Evolutionary conservation across 1,140 invertebrate genomes (phyloP), one percentile per base, ranked within the genome.

Genomic region (Caenorhabditis tropicalis): DNA sequence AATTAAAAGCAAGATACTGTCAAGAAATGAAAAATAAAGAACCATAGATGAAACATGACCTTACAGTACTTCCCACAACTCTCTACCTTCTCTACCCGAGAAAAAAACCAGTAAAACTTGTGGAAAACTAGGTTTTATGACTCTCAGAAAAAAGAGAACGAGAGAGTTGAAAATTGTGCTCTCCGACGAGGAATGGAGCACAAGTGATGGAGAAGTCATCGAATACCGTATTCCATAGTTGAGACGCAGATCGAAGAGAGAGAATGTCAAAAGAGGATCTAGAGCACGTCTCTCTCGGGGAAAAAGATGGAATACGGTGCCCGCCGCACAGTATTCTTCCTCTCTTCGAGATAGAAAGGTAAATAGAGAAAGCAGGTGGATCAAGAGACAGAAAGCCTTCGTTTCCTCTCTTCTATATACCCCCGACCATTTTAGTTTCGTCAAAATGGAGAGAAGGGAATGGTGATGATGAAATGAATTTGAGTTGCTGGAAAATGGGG

Each of bases 311-410:
- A 33, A 60, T 33, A 60, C 58, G 16, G 58, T 33, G 58, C 48
- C 48, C n/a, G 36, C 36, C 9, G 65, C 36, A 39, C 65, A 12
- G 65, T 74, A 74, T 74, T 65, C 58, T 27, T 10, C 9, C 10
- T 56, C 49, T 24, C 53, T 56, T 24, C 53, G 53, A 56, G 53
- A 56, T 29, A 65, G 58, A 36, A 39, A 65, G 31, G 33, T 19
- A 65, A 39, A 65, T 36, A 65, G 58, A 65, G 58, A 36, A 43
- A 46, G 65, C 65, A 74, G 65, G 65, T 74, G 65, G 65, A 74
- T 74, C 65, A 74, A 65, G 29, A 65, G 58, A 65, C 31, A 65
- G 16, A 19, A 74, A 74, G 65, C 65, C 7, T 24, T 12, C 27
- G 39, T 74, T 19, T 65, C 58, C n/a, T 21, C 21, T 21, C 21